A percentile compares a stretch with the other conserved stretches of the same genome.
Evolutionary conservation across 2,113 vertebrate species (phyloP).

Genomic region (Apus apus): DNA sequence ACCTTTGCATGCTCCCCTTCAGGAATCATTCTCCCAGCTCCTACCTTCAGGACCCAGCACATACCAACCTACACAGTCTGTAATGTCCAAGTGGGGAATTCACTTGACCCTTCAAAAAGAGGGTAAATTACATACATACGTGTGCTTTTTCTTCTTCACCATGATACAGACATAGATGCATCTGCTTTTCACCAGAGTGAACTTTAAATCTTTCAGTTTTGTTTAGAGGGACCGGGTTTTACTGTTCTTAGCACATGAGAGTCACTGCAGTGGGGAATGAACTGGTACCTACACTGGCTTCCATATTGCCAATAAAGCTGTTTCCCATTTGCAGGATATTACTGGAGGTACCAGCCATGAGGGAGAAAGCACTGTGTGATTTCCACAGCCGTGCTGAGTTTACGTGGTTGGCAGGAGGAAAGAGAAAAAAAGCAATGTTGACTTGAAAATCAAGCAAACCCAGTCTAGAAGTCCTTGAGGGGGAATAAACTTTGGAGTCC

Average conservation of each 20-base stretch:
- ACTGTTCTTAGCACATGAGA: background rate
- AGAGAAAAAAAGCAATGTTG: background rate
- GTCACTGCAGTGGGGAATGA: background rate
- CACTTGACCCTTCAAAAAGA: background rate
- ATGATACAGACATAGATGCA: background rate
- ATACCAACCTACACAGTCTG: background rate
- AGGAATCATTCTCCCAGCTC: background rate
- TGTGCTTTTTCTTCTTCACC: background rate
- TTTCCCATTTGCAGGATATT: background rate
- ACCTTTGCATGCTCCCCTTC: background rate
- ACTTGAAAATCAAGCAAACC: constrained; percentile 27
- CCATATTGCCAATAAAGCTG: background rate
- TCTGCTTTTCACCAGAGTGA: background rate
- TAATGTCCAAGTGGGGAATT: background rate
- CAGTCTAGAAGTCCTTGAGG: constrained; percentile 19
- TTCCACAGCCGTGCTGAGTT: constrained; percentile 24
- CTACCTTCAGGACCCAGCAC: background rate
- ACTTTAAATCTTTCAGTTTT: background rate
- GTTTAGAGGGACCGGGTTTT: background rate
- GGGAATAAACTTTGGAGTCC: constrained; percentile 25
- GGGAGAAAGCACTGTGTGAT: constrained; percentile 14
- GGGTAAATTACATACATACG: background rate
- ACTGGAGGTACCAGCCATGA: background rate
- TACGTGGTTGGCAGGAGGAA: background rate
- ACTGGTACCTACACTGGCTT: background rate